Base-by-base conservation (phyloP, 2,113 vertebrate genomes). In the Rhabdomys dilectus region DNA sequence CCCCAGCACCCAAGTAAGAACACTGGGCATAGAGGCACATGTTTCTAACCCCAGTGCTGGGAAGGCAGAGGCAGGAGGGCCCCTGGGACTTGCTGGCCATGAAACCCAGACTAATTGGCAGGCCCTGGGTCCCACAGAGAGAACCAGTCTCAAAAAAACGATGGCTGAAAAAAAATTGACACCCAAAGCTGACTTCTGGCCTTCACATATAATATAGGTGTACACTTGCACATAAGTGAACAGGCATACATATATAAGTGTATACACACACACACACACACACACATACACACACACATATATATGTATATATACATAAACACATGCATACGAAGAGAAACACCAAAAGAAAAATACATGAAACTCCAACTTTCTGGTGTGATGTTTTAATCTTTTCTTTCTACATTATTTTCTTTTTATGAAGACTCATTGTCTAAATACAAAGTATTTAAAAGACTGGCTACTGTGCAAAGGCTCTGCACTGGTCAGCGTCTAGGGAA, bases 321-420 rank as follows among this genome's bases (percentile, higher is more conserved):
- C 16, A 68, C 42, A 87, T 21, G 5, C 5, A 68, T 8, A 68
- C 42, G 53, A 58, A n/a, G 34, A 60, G n/a, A 84, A 82, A 60
- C 26, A 60, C 5, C 22, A 39, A 60, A 73, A 56, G 19, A 73
- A 70, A 51, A 88, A 75, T 31, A 78, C 45, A 48, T 64, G 24
- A 85, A 78, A 17, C 75, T 73, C 66, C 42, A 91, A n/a, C 19
- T 16, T 15, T 60, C 36, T 5, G 10, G 51, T 21, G 45, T 31
- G 45, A 36, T 34, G 42, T 64, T 96, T 87, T 72, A 86, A 42
- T 29, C 53, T 76, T 92, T 48, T 26, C 58, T 34, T 96, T 68
- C 75, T 90, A 62, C 1, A 24, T 12, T 92, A 48, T 60, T 92
- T 93, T 93, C 85, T 91, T 31, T 73, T 62, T 89, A 93, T 56